Percentiles rank a stretch among this genome's conserved stretches.
These are phyloP conservation scores for Drosophila ficusphila DNA, from an alignment of 1,140 invertebrate species.

Conservation along the genomic window DNA sequence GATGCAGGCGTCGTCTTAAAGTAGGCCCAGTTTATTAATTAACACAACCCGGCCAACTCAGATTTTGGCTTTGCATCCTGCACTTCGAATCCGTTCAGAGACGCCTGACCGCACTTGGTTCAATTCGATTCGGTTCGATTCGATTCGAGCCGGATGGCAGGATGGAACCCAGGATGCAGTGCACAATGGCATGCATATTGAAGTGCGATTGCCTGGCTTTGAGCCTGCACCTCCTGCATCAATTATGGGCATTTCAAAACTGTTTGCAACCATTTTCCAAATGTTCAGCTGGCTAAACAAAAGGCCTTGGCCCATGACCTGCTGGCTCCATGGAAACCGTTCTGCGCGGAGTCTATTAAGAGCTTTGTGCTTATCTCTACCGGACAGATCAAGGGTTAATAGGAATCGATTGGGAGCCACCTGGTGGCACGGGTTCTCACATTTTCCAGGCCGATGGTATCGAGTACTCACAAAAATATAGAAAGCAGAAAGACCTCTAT, in stretches of 20 bases:
- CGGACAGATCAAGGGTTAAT: background rate
- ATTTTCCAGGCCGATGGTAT: too few species aligned
- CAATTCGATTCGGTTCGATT: background rate
- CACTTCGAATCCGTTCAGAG: background rate
- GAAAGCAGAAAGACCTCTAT: too few species aligned
- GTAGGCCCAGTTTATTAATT: slow-evolving; percentile 65
- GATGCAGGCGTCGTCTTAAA: slow-evolving; percentile 49
- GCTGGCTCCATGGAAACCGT: slow-evolving; percentile 10
- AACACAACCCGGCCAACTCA: slow-evolving; percentile 15
- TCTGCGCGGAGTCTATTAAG: background rate
- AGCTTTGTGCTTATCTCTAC: background rate
- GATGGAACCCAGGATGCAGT: background rate
- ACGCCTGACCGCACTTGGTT: slow-evolving; percentile 17
- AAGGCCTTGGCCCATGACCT: background rate
- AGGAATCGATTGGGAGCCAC: background rate
- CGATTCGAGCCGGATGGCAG: background rate
- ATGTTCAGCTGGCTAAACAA: slow-evolving; percentile 18
- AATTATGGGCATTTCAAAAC: slow-evolving; percentile 20
- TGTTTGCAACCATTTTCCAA: slow-evolving; percentile 20
- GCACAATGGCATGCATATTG: slow-evolving; percentile 6
- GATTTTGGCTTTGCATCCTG: slow-evolving; percentile 1
- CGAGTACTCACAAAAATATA: background rate
- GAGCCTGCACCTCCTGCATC: slow-evolving; percentile 4
- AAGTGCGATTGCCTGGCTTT: slow-evolving; percentile 12
- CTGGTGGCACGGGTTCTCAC: background rate